These are phyloP conservation scores for Tolmerus cingulatus DNA, from an alignment of 2,888 invertebrate species.

Conservation along the genomic window DNA sequence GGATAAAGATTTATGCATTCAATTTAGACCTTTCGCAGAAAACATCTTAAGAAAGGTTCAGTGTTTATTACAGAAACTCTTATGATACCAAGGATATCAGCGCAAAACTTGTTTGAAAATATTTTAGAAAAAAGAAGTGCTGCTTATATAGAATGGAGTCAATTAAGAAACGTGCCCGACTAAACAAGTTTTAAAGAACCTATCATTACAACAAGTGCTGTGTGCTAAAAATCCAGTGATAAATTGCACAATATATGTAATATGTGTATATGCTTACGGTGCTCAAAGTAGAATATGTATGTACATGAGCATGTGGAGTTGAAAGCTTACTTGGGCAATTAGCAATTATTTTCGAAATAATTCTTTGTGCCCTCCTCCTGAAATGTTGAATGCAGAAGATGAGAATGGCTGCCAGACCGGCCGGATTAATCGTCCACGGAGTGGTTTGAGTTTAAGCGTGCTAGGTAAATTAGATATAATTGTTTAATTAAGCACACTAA, in stretches of 20 bases:
- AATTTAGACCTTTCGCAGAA: not conserved
- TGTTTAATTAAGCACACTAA: not conserved
- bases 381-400: conserved; percentile 6
- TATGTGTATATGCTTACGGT: not conserved
- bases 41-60: not conserved
- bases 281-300: not conserved
- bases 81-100: not conserved
- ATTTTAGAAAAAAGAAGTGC: not conserved
- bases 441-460: conserved; percentile 63
- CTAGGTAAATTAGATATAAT: conserved; percentile 56
- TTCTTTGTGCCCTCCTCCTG: not conserved
- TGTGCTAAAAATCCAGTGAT: not conserved
- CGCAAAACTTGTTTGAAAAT: not conserved
- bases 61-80: not conserved
- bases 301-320: not conserved
- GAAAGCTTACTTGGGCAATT: not conserved
- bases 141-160: not conserved
- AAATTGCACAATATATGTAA: not conserved
- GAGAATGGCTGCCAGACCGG: conserved; percentile 54
- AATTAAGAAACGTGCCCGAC: not conserved
- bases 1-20: not conserved
- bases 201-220: not conserved
- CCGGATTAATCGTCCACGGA: conserved; percentile 60
- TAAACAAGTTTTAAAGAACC: not conserved
- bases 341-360: not conserved